A percentile compares a stretch with the other conserved stretches of the same genome.
phyloP scores from a whole-genome alignment of 2,888 invertebrate species.

The Polydrusus pterygomalis region DNA sequence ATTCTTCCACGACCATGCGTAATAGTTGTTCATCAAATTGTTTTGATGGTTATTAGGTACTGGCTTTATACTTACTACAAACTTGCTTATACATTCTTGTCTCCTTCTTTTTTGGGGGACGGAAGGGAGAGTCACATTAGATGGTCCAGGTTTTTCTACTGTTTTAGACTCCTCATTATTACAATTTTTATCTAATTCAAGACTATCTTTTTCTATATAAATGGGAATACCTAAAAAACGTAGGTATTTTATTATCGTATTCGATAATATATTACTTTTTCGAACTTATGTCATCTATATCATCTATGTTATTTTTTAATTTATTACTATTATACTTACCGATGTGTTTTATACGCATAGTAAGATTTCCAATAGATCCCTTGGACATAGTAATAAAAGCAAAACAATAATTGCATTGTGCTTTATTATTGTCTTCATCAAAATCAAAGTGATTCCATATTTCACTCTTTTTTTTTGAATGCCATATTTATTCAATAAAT shows the following conservation, averaged over 20 bases:
- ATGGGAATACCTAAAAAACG: not conserved
- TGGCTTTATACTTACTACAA: slow-evolving; percentile 23
- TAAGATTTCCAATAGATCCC: not conserved
- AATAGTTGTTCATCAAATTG: slow-evolving; percentile 39
- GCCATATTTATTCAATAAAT: not conserved
- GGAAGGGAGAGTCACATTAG: not conserved
- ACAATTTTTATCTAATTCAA: not conserved
- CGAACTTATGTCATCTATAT: not conserved
- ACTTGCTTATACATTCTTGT: slow-evolving; percentile 3
- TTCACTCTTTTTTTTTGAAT: not conserved
- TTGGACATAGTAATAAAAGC: not conserved
- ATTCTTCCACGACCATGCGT: slow-evolving; percentile 57
- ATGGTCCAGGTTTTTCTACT: not conserved
- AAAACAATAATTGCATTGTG: not conserved
- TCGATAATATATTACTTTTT: not conserved
- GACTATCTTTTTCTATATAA: not conserved
- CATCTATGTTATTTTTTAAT: not conserved
- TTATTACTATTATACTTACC: not conserved
- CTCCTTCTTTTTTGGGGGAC: not conserved
- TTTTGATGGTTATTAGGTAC: slow-evolving; percentile 35
- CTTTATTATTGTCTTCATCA: not conserved
- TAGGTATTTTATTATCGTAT: not conserved
- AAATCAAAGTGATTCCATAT: not conserved
- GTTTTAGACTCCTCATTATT: too few species aligned
- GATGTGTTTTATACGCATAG: not conserved